A percentile compares a stretch with the other conserved stretches of the same genome.
Conservation (phyloP, 2,113 vertebrate genomes). For the Isichthys henryi region DNA sequence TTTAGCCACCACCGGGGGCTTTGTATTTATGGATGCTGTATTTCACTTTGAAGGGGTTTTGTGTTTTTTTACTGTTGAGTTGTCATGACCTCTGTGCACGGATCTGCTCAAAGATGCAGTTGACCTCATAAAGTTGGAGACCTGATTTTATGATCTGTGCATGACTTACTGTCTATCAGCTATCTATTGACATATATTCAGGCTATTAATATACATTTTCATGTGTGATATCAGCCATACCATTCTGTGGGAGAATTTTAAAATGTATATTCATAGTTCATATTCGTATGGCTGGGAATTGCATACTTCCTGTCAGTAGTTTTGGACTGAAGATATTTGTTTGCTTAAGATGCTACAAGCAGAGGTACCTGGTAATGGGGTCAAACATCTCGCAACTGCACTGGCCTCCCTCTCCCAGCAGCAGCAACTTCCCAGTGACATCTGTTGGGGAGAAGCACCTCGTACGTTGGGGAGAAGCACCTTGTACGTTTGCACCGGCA, state of each 20-base stretch:
- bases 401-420: neutral
- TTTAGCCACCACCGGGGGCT: neutral
- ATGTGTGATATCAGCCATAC: neutral
- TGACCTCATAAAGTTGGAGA: slow-evolving; percentile 1
- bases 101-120: slow-evolving; percentile 2
- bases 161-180: neutral
- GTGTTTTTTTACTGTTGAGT: slow-evolving; percentile 24
- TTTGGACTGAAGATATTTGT: neutral
- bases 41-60: slow-evolving; percentile 14
- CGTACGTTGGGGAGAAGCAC: too few relatives aligned
- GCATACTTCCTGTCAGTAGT: neutral
- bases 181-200: neutral
- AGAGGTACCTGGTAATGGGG: neutral
- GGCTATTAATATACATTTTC: neutral
- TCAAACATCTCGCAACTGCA: neutral
- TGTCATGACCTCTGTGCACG: slow-evolving; percentile 27
- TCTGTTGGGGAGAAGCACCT: neutral
- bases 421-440: neutral
- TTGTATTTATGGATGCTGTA: slow-evolving; percentile 24
- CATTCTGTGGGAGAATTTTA: neutral
- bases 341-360: neutral
- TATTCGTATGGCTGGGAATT: neutral
- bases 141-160: neutral
- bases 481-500: neutral
- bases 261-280: neutral